Evolutionary conservation across 2,888 invertebrate species (phyloP).

Genomic region (Xylota segnis): DNA sequence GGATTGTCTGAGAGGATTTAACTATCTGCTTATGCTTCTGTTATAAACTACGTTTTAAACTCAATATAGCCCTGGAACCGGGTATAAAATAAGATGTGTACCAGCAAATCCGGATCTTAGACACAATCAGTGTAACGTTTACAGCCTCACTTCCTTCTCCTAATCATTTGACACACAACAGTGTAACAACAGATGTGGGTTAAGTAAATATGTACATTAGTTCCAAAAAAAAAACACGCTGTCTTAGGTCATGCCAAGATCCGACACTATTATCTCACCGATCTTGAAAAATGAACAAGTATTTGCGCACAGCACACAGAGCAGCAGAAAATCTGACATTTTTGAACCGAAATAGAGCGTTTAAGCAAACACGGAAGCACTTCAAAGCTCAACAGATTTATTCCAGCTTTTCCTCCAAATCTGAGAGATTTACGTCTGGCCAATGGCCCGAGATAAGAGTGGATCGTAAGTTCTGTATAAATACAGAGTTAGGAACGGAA

Average conservation of each 20-base stretch:
- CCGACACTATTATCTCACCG: conserved; percentile 38
- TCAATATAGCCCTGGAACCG: too few species aligned
- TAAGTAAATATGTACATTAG: too few species aligned
- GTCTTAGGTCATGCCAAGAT: conserved; percentile 11
- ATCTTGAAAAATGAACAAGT: conserved; percentile 49
- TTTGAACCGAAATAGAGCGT: conserved; percentile 5
- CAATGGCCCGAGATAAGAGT: conserved; percentile 38
- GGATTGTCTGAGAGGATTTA: too few species aligned
- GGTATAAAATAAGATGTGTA: too few species aligned
- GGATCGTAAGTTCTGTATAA: conserved; percentile 10
- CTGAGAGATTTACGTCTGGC: neutral
- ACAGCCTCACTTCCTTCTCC: too few species aligned
- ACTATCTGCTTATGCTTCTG: too few species aligned
- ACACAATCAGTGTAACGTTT: too few species aligned
- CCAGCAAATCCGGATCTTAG: too few species aligned
- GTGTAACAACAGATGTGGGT: too few species aligned
- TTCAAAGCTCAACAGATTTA: neutral
- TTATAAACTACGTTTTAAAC: too few species aligned
- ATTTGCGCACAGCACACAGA: conserved; percentile 24
- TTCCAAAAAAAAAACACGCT: too few species aligned
- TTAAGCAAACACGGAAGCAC: conserved; percentile 36
- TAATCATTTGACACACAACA: too few species aligned
- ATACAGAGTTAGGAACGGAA: conserved; percentile 13
- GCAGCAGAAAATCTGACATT: neutral
- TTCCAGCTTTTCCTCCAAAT: neutral